Base-by-base conservation (phyloP, 2,113 vertebrate genomes). In the Cryptotis parvus region DNA sequence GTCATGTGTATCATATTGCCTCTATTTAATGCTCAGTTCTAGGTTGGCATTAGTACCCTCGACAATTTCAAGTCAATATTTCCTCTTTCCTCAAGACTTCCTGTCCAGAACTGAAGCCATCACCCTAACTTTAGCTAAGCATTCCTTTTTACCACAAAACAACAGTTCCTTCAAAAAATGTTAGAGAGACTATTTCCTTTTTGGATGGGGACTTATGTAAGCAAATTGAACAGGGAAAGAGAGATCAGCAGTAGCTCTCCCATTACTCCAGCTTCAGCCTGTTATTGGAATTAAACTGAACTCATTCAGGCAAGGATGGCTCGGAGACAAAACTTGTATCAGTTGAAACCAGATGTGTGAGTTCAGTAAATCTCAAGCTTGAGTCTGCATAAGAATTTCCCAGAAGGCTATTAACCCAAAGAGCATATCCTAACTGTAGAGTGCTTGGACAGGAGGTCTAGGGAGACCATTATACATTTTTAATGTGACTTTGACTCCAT, bases 51-150 rank as follows among this genome's bases (percentile, higher is more conserved):
- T n/a, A n/a, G n/a, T n/a, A n/a, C n/a, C n/a, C n/a, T n/a, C n/a
- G n/a, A n/a, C n/a, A n/a, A 95, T 69, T 82, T 73, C 29, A 85
- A 77, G 70, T 61, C n/a, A 52, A 76, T 86, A 27, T 86, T 27
- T 76, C 16, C 41, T 75, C 61, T 81, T 49, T 63, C 63, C 37
- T 89, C n/a, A 91, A 94, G 55, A 88, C 90, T 96, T 96, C 94
- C 90, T 96, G 90, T 92, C 82, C 77, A 11, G 81, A 95, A 96
- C 90, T 26, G 68, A 94, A 93, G 76, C 86, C 58, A 84, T 89
- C 90, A 89, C 94, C 90, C 84, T 94, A 95, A 96, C 94, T 94
- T 96, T 90, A 95, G 90, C 82, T 88, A 84, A 94, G 14, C 79
- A 77, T 96, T 93, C 69, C 39, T 89, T 49, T 87, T 91, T 55